Base-by-base conservation (phyloP, 2,797 vertebrate genomes). In the Poecilia velifera region DNA sequence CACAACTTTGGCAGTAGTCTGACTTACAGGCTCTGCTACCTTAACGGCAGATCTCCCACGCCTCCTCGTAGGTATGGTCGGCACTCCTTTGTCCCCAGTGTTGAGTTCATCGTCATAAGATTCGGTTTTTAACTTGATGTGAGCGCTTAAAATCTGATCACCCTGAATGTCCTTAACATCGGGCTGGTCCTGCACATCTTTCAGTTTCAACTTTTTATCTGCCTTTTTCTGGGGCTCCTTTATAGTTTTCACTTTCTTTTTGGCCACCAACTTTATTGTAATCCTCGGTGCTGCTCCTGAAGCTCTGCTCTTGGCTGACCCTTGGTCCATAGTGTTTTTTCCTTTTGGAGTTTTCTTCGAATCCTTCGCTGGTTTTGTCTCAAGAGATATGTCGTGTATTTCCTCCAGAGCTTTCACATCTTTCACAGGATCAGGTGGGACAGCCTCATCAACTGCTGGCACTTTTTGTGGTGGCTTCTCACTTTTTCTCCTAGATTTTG, bases 71-170 rank as follows among this genome's bases (percentile, higher is more conserved):
- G 89, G 89, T 87, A 79, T 22, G 53, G 46, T 78, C 62, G 78
- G 87, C 20, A 86, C 94, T 76, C 83, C 90, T 41, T 93, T 93
- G 74, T 90, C 90, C 66, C 91, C 88, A 57, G 80, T 79, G 77
- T 66, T 80, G 70, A 83, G 82, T 79, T 91, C 81, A 68, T 91
- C 89, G 66, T 91, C 91, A 46, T 72, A 87, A 34, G 82, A 84
- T 73, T 92, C 94, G n/a, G 90, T 92, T 96, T 97, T 97, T 96
- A 97, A 96, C 93, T 96, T 96, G 85, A 97, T 96, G 74, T 96
- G 92, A 85, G 95, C 94, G 82, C 93, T 94, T 88, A 96, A 95
- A 92, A 96, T 94, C 76, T 96, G 94, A 84, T 95, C 94, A 55
- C 91, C 94, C 88, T 96, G 95, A 89, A 95, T 88, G 89, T 96